These are phyloP conservation scores for Reticulitermes lucifugus DNA, from an alignment of 2,888 invertebrate genomes.

Conservation along the genomic window DNA sequence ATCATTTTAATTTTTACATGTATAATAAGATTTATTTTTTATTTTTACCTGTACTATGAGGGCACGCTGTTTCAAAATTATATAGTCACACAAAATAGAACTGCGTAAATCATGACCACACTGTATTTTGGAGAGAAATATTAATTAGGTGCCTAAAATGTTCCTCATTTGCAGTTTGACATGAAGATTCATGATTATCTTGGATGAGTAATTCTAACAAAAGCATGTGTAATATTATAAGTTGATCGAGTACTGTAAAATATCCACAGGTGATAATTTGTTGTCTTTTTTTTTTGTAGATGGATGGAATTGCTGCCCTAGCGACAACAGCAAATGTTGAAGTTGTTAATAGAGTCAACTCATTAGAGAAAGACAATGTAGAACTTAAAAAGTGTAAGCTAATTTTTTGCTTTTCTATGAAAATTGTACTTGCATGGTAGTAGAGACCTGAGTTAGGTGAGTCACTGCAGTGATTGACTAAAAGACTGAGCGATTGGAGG, in stretches of 20 bases:
- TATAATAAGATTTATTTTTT: no score
- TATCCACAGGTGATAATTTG: background rate
- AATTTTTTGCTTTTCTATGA: slow-evolving; percentile 4
- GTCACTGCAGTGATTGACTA: no score
- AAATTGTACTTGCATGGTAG: no score
- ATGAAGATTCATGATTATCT: background rate
- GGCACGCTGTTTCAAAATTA: no score
- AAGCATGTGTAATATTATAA: background rate
- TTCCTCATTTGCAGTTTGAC: background rate
- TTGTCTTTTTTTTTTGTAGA: slow-evolving; percentile 64
- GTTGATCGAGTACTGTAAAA: no score
- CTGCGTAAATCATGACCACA: no score
- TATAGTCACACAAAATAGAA: no score
- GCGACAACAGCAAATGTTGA: slow-evolving; percentile 62
- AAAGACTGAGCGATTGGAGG: no score
- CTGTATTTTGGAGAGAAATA: background rate
- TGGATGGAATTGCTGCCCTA: slow-evolving; percentile 73
- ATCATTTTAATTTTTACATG: no score
- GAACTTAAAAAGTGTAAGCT: slow-evolving; percentile 60
- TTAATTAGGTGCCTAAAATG: background rate
- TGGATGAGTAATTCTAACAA: background rate
- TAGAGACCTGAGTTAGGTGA: no score
- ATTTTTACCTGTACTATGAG: no score
- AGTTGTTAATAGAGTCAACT: slow-evolving; percentile 67
- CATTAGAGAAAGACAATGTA: slow-evolving; percentile 71